Base-by-base conservation (phyloP, 2,888 invertebrate genomes). In the Drosophila setosimentum region DNA sequence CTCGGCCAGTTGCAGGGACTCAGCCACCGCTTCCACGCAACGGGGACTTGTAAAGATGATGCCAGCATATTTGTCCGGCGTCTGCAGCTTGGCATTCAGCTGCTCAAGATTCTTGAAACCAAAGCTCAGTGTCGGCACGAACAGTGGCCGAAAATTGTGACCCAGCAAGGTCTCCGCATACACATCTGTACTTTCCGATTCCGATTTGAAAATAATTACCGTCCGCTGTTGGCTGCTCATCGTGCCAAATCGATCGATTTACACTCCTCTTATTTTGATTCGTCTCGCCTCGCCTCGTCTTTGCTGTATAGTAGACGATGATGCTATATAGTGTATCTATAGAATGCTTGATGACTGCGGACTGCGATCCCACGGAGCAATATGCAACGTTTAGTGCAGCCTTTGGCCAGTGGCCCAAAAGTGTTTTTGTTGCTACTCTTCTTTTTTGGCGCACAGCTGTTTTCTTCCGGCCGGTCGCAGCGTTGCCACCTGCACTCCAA, bases 31-130 rank as follows among this genome's bases (percentile, higher is more conserved):
- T 76, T 93, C 92, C 13, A 95, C 94, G 82, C 94, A 94, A 35
- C 95, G 92, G 2, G 95, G 95, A 84, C 95, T 95, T 2, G 94
- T 94, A 64, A 95, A 94, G 6, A 95, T 92, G 33, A 95, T 87
- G 35, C 94, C 95, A 54, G 93, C 92, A 90, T 94, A 95, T 42
- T 92, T 86, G 58, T 93, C 92, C 24, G 93, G 93, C 49, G 92
- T 91, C 61, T 91, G 73, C n/a, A 95, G 80, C 87, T 94, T 94
- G 30, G 90, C 82, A 13, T 78, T 89, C 64, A 95, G 90, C 66
- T 91, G 77, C 3, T 93, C 92, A 32, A 94, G 90, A 85, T 94
- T 94, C 82, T 93, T 93, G 83, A 93, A 95, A 6, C 93, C 91
- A 75, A 95, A 95, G 37, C 93, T 93, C 63, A 95, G 86, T 2